Conservation (phyloP, 2,888 invertebrate species). For the Rhamnusium bicolor region DNA sequence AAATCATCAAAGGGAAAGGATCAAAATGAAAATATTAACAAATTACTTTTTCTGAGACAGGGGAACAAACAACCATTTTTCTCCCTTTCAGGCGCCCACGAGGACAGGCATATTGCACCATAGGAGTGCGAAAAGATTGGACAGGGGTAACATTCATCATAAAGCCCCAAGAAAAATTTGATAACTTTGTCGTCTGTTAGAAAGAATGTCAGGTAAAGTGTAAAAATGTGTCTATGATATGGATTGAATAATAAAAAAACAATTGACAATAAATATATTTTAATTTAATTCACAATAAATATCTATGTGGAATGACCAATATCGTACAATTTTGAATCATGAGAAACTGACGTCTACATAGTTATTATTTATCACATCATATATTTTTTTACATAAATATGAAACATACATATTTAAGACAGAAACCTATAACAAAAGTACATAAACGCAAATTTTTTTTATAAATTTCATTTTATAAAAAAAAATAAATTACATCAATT, state of each 20-base stretch:
- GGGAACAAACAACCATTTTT: too few relatives aligned
- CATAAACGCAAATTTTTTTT: not conserved
- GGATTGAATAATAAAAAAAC: not conserved
- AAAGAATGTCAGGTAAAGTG: too few relatives aligned
- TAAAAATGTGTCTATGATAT: too few relatives aligned
- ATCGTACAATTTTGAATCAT: not conserved
- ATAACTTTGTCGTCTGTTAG: too few relatives aligned
- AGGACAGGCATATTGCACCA: too few relatives aligned
- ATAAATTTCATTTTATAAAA: not conserved
- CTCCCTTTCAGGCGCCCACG: too few relatives aligned
- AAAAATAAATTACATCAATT: not conserved
- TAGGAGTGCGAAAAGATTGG: too few relatives aligned
- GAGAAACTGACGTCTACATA: not conserved
- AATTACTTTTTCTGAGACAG: too few relatives aligned
- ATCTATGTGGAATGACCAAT: constrained; percentile 21
- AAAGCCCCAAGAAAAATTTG: too few relatives aligned
- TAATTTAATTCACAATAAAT: constrained; percentile 30
- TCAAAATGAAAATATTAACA: too few relatives aligned
- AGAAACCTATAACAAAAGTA: not conserved
- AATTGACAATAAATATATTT: constrained; percentile 26
- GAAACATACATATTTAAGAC: constrained; percentile 8
- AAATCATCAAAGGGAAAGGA: too few relatives aligned
- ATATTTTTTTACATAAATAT: constrained; percentile 38
- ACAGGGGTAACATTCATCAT: too few relatives aligned
- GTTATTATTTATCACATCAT: constrained; percentile 21